Percentiles rank a stretch among this genome's conserved stretches.
These are phyloP conservation scores for Scyliorhinus canicula DNA, from an alignment of 2,797 vertebrate species.

Conservation along the genomic window DNA sequence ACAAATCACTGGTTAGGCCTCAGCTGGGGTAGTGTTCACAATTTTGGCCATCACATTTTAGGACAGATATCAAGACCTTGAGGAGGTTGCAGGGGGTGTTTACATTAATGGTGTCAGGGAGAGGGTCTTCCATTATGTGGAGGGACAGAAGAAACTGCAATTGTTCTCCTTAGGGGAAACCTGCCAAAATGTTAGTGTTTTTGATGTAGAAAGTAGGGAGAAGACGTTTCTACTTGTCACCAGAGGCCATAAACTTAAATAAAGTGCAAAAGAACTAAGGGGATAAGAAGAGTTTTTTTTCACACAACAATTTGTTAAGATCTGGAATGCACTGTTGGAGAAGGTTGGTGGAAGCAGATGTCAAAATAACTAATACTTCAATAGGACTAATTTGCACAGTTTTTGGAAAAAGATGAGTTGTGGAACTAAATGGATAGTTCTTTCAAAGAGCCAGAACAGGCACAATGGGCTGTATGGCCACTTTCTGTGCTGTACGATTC, in stretches of 20 bases:
- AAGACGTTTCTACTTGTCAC: background rate
- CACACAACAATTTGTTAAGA: background rate
- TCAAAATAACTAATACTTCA: background rate
- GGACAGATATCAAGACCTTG: background rate
- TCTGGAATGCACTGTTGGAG: background rate
- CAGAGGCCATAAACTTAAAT: background rate
- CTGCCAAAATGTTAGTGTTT: background rate
- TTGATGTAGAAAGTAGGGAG: background rate
- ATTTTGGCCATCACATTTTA: background rate
- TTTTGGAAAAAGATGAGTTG: background rate
- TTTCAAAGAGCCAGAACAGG: background rate
- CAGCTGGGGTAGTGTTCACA: background rate
- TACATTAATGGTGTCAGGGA: background rate
- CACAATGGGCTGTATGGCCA: background rate
- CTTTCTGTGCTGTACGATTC: background rate
- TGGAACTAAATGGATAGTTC: background rate
- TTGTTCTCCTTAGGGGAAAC: background rate
- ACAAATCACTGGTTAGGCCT: background rate
- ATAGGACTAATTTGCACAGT: background rate
- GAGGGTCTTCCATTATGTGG: background rate
- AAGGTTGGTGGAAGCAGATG: background rate
- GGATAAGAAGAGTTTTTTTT: background rate
- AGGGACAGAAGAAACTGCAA: background rate
- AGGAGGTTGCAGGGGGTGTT: background rate
- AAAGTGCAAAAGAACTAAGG: background rate